Percentiles rank a stretch among this genome's conserved stretches.
Conservation (phyloP, 2,113 vertebrate species). For the Anarrhichthys ocellatus region DNA sequence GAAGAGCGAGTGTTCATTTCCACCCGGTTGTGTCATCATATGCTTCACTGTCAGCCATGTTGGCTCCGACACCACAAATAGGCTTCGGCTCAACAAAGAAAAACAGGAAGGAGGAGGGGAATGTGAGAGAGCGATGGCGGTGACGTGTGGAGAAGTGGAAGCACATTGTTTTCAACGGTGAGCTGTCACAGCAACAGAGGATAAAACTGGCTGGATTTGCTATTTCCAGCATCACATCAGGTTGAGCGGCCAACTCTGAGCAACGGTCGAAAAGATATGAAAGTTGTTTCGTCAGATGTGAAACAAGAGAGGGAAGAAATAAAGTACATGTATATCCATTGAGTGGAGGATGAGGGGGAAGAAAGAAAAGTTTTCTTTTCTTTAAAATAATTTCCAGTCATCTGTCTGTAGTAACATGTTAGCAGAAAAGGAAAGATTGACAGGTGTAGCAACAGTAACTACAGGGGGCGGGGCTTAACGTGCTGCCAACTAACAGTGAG, state of each 20-base stretch:
- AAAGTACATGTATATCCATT: not conserved
- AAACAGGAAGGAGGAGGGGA: conserved; percentile 6
- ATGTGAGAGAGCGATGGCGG: conserved; percentile 4
- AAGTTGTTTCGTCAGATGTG: conserved; percentile 35
- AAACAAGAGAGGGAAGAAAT: not conserved
- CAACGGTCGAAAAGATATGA: not conserved
- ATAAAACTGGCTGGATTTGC: conserved; percentile 37
- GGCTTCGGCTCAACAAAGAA: conserved; percentile 33
- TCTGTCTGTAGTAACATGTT: not conserved
- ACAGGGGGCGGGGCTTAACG: not conserved
- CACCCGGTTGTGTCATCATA: conserved; percentile 54
- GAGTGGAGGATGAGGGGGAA: not conserved
- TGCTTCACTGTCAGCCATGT: conserved; percentile 57
- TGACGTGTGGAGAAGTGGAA: conserved; percentile 37
- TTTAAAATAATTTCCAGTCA: not conserved
- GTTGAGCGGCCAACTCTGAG: conserved; percentile 2
- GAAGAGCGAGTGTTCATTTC: conserved; percentile 39
- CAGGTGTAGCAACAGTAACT: not conserved
- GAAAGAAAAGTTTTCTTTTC: not conserved
- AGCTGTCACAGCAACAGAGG: conserved; percentile 49
- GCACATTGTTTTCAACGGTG: conserved; percentile 44
- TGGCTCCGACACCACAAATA: conserved; percentile 45
- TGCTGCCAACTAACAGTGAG: not conserved
- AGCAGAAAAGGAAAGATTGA: not conserved
- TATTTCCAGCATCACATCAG: conserved; percentile 39